Conservation (phyloP, 2,113 vertebrate genomes). For the Xiphorhynchus elegans region DNA sequence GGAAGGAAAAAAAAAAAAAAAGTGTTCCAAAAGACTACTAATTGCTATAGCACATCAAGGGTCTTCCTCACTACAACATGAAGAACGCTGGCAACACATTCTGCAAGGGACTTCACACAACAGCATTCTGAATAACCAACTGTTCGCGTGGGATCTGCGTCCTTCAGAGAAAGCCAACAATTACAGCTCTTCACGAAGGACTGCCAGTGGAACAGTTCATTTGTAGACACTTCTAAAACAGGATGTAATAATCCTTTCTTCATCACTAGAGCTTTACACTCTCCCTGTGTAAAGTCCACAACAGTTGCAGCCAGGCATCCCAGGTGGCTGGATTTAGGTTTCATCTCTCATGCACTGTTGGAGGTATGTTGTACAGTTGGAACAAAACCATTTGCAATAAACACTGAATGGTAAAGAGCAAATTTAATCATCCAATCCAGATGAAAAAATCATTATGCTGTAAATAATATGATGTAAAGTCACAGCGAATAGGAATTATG, state of each 20-base stretch:
- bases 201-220: background rate
- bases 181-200: background rate
- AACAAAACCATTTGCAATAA: slow-evolving; percentile 28
- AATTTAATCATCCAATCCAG: slow-evolving; percentile 35
- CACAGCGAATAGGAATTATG: slow-evolving; percentile 8
- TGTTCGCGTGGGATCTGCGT: background rate
- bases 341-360: background rate
- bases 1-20: background rate
- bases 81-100: background rate
- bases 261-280: background rate
- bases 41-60: background rate
- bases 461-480: slow-evolving; percentile 51
- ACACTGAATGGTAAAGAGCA: background rate
- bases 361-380: background rate
- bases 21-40: background rate
- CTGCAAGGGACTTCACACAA: background rate
- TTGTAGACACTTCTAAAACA: background rate
- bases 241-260: background rate
- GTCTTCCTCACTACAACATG: background rate
- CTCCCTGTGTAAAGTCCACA: background rate
- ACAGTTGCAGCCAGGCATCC: background rate
- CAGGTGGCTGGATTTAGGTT: background rate
- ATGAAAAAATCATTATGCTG: slow-evolving; percentile 51
- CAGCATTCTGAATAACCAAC: background rate
- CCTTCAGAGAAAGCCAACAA: background rate